Conservation (phyloP, 2,113 vertebrate genomes). For the Erythrocercus mccallii region DNA sequence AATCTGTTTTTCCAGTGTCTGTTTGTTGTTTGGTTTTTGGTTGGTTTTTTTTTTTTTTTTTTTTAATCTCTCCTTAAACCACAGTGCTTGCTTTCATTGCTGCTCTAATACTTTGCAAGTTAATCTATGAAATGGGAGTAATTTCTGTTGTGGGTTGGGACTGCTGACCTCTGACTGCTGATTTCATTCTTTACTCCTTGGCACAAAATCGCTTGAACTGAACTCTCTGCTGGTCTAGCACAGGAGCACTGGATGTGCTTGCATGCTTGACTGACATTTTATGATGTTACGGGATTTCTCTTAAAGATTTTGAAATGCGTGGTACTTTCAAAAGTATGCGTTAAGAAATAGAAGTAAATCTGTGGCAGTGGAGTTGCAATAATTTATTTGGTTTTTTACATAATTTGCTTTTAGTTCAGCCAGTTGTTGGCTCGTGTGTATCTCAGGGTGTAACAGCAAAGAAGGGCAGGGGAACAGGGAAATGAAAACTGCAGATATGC, state of each 20-base stretch:
- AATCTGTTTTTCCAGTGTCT: neutral
- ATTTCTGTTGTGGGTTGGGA: neutral
- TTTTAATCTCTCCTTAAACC: neutral
- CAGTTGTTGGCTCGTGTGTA: neutral
- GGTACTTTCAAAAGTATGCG: neutral
- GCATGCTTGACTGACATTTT: neutral
- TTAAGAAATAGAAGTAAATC: constrained; percentile 13
- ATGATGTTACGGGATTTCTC: neutral
- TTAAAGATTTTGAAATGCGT: neutral
- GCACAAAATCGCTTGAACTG: neutral
- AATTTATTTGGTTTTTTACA: neutral
- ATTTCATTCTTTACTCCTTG: constrained; percentile 21
- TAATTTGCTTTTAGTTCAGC: neutral
- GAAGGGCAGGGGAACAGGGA: neutral
- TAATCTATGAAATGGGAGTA: neutral
- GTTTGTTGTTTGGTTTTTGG: neutral
- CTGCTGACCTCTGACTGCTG: neutral
- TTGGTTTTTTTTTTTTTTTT: neutral
- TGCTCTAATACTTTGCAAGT: neutral
- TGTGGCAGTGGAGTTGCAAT: neutral
- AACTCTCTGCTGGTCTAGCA: neutral
- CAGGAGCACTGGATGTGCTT: neutral
- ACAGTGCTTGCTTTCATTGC: neutral
- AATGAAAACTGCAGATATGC: neutral
- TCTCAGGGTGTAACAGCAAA: neutral